A percentile compares a stretch with the other conserved stretches of the same genome.
Conservation (phyloP, 37 sponge, comb jelly and placozoan genomes). For the Mnemiopsis leidyi region DNA sequence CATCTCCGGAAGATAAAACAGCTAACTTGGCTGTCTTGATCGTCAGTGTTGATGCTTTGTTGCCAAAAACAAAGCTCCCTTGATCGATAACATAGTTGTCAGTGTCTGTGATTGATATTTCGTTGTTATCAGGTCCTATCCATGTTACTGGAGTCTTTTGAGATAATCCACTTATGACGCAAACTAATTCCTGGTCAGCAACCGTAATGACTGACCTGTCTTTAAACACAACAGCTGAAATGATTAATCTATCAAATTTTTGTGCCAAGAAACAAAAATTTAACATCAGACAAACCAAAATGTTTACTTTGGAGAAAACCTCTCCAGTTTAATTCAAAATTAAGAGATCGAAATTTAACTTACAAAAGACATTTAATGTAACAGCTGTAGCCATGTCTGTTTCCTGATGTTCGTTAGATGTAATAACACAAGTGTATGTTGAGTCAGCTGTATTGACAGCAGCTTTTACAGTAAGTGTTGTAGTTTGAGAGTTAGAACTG, state of each 20-base stretch:
- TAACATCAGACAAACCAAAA: background rate
- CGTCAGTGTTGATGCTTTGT: background rate
- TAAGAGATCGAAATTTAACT: too few relatives aligned
- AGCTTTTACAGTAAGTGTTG: background rate
- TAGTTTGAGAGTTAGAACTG: background rate
- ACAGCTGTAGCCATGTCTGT: background rate
- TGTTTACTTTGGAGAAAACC: too few relatives aligned
- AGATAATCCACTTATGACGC: background rate
- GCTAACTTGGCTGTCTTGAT: background rate
- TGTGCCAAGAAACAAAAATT: background rate
- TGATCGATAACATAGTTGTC: background rate
- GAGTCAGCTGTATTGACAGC: background rate
- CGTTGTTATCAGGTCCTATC: background rate
- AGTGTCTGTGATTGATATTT: background rate
- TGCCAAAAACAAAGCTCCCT: background rate
- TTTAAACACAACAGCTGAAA: background rate
- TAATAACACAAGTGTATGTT: slow-evolving; percentile 2
- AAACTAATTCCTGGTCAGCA: background rate
- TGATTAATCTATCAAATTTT: too few relatives aligned
- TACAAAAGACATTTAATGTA: background rate
- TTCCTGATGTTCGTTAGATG: background rate
- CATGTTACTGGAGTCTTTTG: background rate
- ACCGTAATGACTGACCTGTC: background rate
- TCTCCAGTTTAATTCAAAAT: too few relatives aligned
- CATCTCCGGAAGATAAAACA: background rate